Percentiles rank a stretch among this genome's conserved stretches.
Evolutionary conservation across 2,888 invertebrate genomes (phyloP).

Genomic region (Hypena proboscidalis): DNA sequence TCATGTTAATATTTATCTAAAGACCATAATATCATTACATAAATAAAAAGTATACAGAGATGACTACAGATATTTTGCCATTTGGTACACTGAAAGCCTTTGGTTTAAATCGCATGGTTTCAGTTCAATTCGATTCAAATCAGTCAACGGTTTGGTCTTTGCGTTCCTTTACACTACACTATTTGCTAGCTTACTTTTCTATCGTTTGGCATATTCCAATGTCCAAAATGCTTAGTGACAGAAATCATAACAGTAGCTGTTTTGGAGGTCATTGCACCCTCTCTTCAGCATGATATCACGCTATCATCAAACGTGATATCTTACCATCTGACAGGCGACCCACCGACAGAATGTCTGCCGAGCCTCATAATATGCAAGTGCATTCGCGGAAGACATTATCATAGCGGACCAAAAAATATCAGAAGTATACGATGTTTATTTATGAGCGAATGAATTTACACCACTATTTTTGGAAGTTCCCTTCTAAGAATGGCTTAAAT

Average conservation of each 20-base stretch:
- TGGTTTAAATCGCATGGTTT: no score
- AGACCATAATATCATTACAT: no score
- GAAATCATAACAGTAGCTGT: constrained; percentile 37
- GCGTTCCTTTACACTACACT: no score
- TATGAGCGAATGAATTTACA: constrained; percentile 10
- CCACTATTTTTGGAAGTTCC: constrained; percentile 2
- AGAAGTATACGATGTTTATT: constrained; percentile 18
- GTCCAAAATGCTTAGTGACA: constrained; percentile 2
- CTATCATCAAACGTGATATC: constrained; percentile 46
- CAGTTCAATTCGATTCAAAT: no score
- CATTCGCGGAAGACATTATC: constrained; percentile 53
- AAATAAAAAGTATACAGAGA: no score
- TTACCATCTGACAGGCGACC: constrained; percentile 44
- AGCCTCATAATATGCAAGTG: constrained; percentile 30
- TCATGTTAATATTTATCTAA: no score
- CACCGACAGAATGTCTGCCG: constrained; percentile 63
- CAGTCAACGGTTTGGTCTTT: no score
- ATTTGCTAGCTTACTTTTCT: no score
- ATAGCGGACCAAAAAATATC: constrained; percentile 23
- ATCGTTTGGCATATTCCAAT: constrained; percentile 1
- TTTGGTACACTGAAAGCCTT: no score
- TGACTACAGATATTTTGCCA: no score
- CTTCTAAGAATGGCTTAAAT: background rate
- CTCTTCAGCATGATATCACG: constrained; percentile 42
- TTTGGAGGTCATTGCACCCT: constrained; percentile 57